Percentiles rank a stretch among this genome's conserved stretches.
Evolutionary conservation across 2,113 vertebrate species (phyloP).

Genomic region (Papio anubis): DNA sequence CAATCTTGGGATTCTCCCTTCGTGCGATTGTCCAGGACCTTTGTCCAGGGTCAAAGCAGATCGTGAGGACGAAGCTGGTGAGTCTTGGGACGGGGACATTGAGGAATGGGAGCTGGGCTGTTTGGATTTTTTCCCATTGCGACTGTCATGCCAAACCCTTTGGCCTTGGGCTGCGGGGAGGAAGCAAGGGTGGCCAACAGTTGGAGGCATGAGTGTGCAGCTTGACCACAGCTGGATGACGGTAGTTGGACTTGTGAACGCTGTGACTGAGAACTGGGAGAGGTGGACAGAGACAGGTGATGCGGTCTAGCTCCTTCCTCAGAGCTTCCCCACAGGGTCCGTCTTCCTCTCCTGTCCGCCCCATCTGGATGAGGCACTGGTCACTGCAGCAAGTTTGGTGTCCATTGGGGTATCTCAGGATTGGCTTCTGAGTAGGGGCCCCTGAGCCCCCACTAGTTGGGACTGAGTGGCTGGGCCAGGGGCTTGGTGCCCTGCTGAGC

Average conservation of each 20-base stretch:
- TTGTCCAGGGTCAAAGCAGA: neutral
- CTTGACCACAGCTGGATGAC: neutral
- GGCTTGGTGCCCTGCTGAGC: neutral
- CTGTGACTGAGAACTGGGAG: neutral
- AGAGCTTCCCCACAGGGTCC: neutral
- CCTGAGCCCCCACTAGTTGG: neutral
- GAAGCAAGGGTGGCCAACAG: neutral
- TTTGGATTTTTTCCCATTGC: neutral
- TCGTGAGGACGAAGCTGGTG: slow-evolving; percentile 48
- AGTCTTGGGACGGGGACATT: slow-evolving; percentile 41
- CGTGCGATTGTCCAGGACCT: neutral
- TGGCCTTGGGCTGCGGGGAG: neutral
- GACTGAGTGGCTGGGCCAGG: neutral
- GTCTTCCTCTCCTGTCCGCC: neutral
- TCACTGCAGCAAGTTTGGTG: neutral
- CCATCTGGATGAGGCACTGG: neutral
- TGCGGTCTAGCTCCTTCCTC: neutral
- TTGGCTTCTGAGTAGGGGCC: neutral
- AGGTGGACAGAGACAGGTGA: neutral
- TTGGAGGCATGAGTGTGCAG: neutral
- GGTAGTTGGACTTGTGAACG: neutral
- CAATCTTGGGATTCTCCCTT: neutral
- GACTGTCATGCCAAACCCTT: neutral
- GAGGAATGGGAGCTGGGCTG: neutral
- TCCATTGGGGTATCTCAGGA: neutral